phyloP scores from a whole-genome alignment of 2,113 vertebrate species.

The Leptocoma aspasia region DNA sequence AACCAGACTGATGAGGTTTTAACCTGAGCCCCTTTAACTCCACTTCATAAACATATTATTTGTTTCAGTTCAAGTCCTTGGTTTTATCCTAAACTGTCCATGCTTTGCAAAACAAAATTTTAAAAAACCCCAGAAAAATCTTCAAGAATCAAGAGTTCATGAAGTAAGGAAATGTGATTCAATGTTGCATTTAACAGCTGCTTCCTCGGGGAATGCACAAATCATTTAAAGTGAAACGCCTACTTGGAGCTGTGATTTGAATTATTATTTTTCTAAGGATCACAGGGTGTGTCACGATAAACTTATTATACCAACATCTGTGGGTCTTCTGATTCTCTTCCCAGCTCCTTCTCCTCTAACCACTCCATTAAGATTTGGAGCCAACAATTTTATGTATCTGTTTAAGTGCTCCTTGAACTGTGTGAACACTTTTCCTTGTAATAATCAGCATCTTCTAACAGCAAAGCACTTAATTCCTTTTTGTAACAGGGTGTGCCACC shows the following conservation, averaged over 20 bases:
- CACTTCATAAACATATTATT: background rate
- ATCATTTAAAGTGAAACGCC: background rate
- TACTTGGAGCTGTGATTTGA: background rate
- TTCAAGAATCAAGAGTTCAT: background rate
- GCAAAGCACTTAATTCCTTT: background rate
- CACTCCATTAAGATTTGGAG: background rate
- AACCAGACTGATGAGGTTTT: background rate
- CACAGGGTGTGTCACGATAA: slow-evolving; percentile 11
- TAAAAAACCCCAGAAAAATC: background rate
- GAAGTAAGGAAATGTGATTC: background rate
- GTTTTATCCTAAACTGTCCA: background rate
- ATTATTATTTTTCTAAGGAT: slow-evolving; percentile 4
- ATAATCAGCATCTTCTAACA: background rate
- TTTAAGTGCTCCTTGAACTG: background rate
- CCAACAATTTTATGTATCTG: background rate
- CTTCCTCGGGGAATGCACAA: background rate
- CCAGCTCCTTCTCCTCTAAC: background rate
- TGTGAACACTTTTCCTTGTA: background rate
- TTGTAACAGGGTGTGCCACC: background rate
- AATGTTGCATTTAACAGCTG: background rate
- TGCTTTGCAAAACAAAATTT: background rate
- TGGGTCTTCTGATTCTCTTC: background rate
- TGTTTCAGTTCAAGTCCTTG: background rate
- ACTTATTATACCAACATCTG: slow-evolving; percentile 11
- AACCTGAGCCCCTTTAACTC: background rate